Base-by-base conservation (phyloP, 2,888 invertebrate genomes). In the Phengaris alcon region DNA sequence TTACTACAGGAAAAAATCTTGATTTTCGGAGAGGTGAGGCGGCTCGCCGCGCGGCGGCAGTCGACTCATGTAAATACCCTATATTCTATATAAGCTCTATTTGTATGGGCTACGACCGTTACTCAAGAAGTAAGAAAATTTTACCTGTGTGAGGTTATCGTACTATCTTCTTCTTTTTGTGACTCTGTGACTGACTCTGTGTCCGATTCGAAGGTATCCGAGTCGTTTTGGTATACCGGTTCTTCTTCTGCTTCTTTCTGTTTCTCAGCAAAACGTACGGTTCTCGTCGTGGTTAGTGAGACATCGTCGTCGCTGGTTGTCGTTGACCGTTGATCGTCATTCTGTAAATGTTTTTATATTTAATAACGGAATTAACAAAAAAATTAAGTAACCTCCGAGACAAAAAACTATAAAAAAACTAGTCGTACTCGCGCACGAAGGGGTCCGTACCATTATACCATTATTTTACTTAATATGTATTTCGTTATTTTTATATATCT, bases 241-340 rank as follows among this genome's bases (percentile, higher is more conserved):
- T 92, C 90, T 12, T 91, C 91, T 59, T 93, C 94, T 59, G 89
- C 82, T 2, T 89, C 88, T 64, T 85, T 83, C 0, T 88, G 80
- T 74, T 91, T 86, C 80, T 96, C 96, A 9, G 94, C 94, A 84
- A 96, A 96, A 22, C 96, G 94, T 6, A 96, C 96, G 0, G 96
- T 95, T 64, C 96, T 93, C 6, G 94, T 94, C 6, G 94, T 94
- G 6, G 94, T 94, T 64, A 94, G 91, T 8, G 95, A 95, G 0
- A 90, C 90, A 75, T 95, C 95, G 78, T 95, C 95, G 78, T 95
- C 95, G 52, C 94, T 93, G 0, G 91, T 91, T 2, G 91, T 91
- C 6, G 90, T 89, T 6, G 91, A 93, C 12, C 91, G 84, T 77
- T 91, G 91, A 75, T 92, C 91, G 6, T 93, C 93, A 76, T 85